Conservation (phyloP, 1,140 invertebrate species). For the Antheraea mylitta region DNA sequence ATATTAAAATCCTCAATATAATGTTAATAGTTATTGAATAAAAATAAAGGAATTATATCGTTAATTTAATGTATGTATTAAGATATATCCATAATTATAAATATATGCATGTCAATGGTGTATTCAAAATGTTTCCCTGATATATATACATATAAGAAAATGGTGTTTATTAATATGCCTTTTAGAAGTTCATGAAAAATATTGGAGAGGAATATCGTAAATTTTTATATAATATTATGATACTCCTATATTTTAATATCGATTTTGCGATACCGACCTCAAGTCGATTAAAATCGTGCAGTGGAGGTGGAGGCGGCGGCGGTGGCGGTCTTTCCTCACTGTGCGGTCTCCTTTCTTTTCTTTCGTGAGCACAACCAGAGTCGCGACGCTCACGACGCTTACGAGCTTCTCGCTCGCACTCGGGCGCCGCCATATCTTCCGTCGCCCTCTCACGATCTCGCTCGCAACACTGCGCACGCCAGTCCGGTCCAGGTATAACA, state of each 20-base stretch:
- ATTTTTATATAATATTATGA: too few relatives aligned
- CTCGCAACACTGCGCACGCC: constrained; percentile 71
- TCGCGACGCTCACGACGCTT: constrained; percentile 90
- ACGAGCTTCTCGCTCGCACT: constrained; percentile 75
- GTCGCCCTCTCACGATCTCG: constrained; percentile 48
- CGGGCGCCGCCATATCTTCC: constrained; percentile 68
- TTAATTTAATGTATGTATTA: too few relatives aligned
- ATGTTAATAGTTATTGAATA: too few relatives aligned
- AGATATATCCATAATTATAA: too few relatives aligned
- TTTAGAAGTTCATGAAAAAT: too few relatives aligned
- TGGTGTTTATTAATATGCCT: too few relatives aligned
- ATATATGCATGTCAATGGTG: too few relatives aligned
- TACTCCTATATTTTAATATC: too few relatives aligned
- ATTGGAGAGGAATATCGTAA: too few relatives aligned
- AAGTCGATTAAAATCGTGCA: constrained; percentile 65
- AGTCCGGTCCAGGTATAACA: constrained; percentile 65
- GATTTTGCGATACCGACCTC: constrained; percentile 33
- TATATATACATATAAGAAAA: too few relatives aligned
- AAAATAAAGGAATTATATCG: too few relatives aligned
- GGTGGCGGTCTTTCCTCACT: constrained; percentile 81
- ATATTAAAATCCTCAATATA: too few relatives aligned
- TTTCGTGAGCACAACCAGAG: constrained; percentile 82
- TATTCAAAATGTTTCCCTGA: background rate
- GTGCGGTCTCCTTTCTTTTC: constrained; percentile 88
- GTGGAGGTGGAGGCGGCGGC: constrained; percentile 57